Percentiles rank a stretch among this genome's conserved stretches.
Conservation (phyloP, 2,797 vertebrate species). For the Lagodon rhomboides region DNA sequence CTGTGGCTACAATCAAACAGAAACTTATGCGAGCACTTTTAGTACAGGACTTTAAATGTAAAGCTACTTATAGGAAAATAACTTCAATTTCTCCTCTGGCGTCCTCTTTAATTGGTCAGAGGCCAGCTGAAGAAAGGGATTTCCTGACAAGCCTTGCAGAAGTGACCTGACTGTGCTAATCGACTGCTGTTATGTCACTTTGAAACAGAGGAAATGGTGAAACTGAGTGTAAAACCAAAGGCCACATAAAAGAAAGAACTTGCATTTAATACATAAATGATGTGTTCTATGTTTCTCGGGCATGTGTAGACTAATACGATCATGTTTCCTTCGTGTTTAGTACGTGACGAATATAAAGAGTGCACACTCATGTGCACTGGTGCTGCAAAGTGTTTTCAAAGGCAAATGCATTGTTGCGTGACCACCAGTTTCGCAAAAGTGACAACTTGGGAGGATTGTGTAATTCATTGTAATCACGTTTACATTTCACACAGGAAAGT, state of each 20-base stretch:
- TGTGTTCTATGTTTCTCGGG: neutral
- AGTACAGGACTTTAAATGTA: neutral
- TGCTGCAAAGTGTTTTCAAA: neutral
- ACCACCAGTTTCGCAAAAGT: neutral
- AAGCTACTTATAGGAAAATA: neutral
- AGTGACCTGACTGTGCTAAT: conserved; percentile 17
- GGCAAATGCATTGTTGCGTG: conserved; percentile 6
- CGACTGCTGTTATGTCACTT: neutral
- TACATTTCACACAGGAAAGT: neutral
- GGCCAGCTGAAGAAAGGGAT: conserved; percentile 55
- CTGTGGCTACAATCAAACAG: neutral
- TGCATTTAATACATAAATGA: neutral
- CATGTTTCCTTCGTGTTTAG: neutral
- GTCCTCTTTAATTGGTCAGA: conserved; percentile 47
- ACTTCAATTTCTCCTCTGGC: neutral
- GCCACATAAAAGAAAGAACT: neutral
- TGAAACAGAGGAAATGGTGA: conserved; percentile 19
- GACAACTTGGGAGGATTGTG: neutral
- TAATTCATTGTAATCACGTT: neutral
- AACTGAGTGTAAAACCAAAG: neutral
- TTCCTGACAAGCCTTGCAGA: conserved; percentile 46
- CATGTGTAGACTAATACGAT: neutral
- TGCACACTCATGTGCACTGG: neutral
- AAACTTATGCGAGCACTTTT: neutral
- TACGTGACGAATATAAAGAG: neutral